A percentile compares a stretch with the other conserved stretches of the same genome.
Conservation (phyloP, 2,113 vertebrate genomes). For the Paratilapia polleni region DNA sequence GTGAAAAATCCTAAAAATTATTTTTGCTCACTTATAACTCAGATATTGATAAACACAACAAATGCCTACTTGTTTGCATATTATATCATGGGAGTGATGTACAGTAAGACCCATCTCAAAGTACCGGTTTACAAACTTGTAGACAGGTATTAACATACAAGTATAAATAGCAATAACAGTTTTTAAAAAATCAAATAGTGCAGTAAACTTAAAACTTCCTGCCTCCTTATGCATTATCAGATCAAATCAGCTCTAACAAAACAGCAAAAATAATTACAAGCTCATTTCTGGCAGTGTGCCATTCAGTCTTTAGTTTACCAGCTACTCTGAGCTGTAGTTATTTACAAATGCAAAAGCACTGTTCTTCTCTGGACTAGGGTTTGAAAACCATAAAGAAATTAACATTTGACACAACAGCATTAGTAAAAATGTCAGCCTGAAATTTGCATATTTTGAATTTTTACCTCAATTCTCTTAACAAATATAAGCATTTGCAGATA, state of each 20-base stretch:
- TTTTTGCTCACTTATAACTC: background rate
- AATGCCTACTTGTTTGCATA: background rate
- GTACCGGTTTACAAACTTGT: background rate
- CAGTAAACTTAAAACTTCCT: background rate
- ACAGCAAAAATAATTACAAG: background rate
- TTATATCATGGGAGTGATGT: background rate
- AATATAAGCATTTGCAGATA: background rate
- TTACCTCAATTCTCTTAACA: background rate
- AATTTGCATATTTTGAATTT: background rate
- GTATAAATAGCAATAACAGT: background rate
- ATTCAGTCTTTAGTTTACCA: background rate
- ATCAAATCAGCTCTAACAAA: background rate
- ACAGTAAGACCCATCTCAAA: background rate
- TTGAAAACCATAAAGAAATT: slow-evolving; percentile 8
- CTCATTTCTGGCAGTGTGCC: background rate
- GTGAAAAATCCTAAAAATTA: background rate
- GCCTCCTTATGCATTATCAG: background rate
- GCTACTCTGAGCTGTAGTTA: background rate
- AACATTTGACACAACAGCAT: slow-evolving; percentile 10
- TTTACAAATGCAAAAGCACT: background rate
- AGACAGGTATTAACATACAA: background rate
- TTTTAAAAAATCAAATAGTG: background rate
- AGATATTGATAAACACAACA: background rate
- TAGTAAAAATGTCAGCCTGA: background rate
- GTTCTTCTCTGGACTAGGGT: background rate